phyloP scores from a whole-genome alignment of 2,113 vertebrate species.

The Naja naja region DNA sequence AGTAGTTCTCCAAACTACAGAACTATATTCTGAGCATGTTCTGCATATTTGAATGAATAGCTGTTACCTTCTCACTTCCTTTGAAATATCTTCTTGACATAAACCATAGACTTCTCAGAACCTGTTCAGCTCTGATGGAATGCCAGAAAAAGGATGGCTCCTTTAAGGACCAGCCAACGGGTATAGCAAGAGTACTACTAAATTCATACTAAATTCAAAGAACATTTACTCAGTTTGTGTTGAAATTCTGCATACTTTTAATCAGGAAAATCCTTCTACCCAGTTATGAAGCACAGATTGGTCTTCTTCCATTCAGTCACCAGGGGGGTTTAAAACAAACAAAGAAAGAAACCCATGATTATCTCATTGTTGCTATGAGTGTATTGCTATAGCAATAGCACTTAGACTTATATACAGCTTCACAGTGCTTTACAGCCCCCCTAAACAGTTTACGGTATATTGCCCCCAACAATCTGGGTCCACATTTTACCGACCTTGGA shows the following conservation, averaged over 20 bases:
- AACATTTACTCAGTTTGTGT: neutral
- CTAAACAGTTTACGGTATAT: too few relatives aligned
- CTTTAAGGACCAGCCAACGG: neutral
- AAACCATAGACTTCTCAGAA: neutral
- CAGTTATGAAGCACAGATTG: neutral
- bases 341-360: neutral
- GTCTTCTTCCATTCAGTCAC: neutral
- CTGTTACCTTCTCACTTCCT: neutral
- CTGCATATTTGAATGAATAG: neutral
- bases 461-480: too few relatives aligned
- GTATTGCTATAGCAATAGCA: too few relatives aligned
- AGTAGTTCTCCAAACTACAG: neutral
- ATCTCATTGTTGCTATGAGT: neutral
- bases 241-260: neutral
- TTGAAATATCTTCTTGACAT: neutral
- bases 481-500: too few relatives aligned
- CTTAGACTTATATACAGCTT: too few relatives aligned
- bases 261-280: neutral
- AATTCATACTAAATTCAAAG: neutral
- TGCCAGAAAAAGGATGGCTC: neutral
- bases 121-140: neutral
- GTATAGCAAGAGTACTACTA: neutral
- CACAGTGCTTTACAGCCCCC: too few relatives aligned
- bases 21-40: neutral
- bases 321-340: too few relatives aligned